These are phyloP conservation scores for Nemotelus nigrinus DNA, from an alignment of 2,888 invertebrate species.

Conservation along the genomic window DNA sequence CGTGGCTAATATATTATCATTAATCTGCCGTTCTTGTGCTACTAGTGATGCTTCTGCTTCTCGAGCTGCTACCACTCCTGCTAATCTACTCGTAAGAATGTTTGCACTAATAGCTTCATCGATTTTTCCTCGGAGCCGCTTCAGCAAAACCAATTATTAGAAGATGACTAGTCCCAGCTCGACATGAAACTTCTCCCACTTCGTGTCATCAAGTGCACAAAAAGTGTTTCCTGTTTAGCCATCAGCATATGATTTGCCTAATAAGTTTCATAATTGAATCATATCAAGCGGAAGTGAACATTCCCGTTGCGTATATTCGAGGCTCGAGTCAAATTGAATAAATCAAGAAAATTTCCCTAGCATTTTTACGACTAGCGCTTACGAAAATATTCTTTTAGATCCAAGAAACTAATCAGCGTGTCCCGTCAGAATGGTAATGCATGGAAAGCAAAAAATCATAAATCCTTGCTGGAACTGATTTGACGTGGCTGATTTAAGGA, in stretches of 20 bases:
- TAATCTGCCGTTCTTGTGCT: conserved; percentile 13
- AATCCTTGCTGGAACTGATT: too few relatives aligned
- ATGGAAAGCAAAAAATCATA: too few relatives aligned
- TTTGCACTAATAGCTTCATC: conserved; percentile 35
- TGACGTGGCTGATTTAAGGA: too few relatives aligned
- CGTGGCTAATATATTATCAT: conserved; percentile 39
- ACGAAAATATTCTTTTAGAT: not conserved
- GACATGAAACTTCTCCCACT: not conserved
- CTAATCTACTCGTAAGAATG: conserved; percentile 28
- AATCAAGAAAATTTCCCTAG: conserved; percentile 12
- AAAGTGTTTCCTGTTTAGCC: not conserved
- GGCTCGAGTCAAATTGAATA: conserved; percentile 12
- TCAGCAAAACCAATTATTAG: conserved; percentile 8
- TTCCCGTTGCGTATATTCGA: not conserved
- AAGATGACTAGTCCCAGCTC: conserved; percentile 9
- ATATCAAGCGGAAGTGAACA: conserved; percentile 3
- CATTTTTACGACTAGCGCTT: conserved; percentile 5
- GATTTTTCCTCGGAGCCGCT: conserved; percentile 23
- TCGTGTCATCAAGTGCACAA: not conserved
- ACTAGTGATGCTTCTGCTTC: not conserved
- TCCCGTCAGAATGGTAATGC: too few relatives aligned
- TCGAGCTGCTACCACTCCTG: not conserved
- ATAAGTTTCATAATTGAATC: conserved; percentile 34
- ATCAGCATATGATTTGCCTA: conserved; percentile 32
- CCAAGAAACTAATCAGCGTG: too few relatives aligned